Conservation (phyloP, 2,797 vertebrate genomes). For the Miichthys miiuy region DNA sequence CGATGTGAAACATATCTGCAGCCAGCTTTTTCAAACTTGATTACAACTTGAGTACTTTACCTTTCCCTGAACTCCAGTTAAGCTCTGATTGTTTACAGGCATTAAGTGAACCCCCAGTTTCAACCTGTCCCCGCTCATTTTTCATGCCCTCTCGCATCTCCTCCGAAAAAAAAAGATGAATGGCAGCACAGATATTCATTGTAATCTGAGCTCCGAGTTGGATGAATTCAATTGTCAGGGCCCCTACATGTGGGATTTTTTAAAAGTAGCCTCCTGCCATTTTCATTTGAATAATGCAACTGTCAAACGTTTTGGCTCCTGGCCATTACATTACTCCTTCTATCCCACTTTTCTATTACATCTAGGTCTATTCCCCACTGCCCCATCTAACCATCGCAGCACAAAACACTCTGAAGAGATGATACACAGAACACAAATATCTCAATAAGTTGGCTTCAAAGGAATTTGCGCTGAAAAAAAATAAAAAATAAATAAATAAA, state of each 20-base stretch:
- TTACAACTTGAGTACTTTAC: slow-evolving; percentile 34
- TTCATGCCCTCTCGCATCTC: slow-evolving; percentile 24
- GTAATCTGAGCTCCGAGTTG: slow-evolving; percentile 26
- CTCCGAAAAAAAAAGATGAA: neutral
- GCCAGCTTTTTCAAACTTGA: slow-evolving; percentile 1
- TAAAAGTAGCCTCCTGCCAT: slow-evolving; percentile 28
- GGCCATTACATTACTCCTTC: slow-evolving; percentile 35
- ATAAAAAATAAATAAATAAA: neutral
- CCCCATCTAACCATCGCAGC: slow-evolving; percentile 4
- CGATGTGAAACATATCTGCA: slow-evolving; percentile 6
- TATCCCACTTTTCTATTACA: slow-evolving; percentile 30
- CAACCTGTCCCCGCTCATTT: slow-evolving; percentile 36
- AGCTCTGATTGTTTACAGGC: slow-evolving; percentile 49
- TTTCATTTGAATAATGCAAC: slow-evolving; percentile 66
- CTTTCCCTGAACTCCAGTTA: slow-evolving; percentile 36
- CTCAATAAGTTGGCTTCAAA: slow-evolving; percentile 17
- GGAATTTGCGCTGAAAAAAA: neutral
- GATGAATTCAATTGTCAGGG: slow-evolving; percentile 33
- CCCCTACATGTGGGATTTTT: slow-evolving; percentile 26
- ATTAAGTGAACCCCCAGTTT: slow-evolving; percentile 14
- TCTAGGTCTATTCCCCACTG: slow-evolving; percentile 14
- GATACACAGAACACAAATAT: slow-evolving; percentile 13
- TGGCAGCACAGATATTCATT: neutral
- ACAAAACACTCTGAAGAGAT: slow-evolving; percentile 10
- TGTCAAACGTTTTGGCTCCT: slow-evolving; percentile 41